phyloP scores from a whole-genome alignment of 1,140 invertebrate genomes.

The Drosophila lowei region DNA sequence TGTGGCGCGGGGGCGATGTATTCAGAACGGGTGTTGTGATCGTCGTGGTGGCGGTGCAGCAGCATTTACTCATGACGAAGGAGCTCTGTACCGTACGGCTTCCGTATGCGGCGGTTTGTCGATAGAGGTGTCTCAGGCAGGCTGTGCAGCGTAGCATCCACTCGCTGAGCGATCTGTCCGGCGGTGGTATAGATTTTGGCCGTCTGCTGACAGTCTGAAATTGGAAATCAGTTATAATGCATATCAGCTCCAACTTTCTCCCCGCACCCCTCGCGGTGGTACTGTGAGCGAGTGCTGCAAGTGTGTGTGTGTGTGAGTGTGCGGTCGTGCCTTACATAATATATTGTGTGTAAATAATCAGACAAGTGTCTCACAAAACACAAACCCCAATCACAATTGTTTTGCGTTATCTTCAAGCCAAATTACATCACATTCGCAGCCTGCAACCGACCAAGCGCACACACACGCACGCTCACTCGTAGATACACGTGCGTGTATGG shows the following conservation, averaged over 20 bases:
- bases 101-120: too few relatives aligned
- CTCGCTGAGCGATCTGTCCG: too few relatives aligned
- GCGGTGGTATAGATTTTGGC: too few relatives aligned
- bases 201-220: not conserved
- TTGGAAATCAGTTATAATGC: not conserved
- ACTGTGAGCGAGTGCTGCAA: not conserved
- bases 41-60: too few relatives aligned
- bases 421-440: slow-evolving; percentile 62
- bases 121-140: too few relatives aligned
- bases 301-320: slow-evolving; percentile 1
- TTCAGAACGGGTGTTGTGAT: too few relatives aligned
- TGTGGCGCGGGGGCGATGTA: too few relatives aligned
- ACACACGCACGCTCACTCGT: slow-evolving; percentile 7
- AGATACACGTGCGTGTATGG: too few relatives aligned
- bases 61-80: too few relatives aligned
- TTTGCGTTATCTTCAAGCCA: slow-evolving; percentile 36
- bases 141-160: too few relatives aligned
- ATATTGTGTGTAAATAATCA: slow-evolving; percentile 11
- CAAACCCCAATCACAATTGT: slow-evolving; percentile 2
- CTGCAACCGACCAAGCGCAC: slow-evolving; percentile 11
- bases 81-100: too few relatives aligned
- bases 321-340: slow-evolving; percentile 34
- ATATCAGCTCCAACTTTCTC: slow-evolving; percentile 28
- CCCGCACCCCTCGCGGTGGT: not conserved
- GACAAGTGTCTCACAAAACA: slow-evolving; percentile 5